phyloP scores from a whole-genome alignment of 2,888 invertebrate genomes.

The Andrena minutula region DNA sequence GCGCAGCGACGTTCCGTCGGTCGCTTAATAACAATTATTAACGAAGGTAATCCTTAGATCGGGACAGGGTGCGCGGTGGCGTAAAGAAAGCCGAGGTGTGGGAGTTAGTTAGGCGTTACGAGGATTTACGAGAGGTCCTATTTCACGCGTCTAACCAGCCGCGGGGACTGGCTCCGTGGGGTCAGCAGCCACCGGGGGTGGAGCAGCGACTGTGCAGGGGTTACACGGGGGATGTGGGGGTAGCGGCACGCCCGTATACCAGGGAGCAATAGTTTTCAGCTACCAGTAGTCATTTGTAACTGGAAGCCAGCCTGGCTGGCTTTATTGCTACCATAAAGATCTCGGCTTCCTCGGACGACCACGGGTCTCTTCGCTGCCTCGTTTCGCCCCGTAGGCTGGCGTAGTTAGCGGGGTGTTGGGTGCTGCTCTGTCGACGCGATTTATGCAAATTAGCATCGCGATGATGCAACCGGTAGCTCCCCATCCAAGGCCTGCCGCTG shows the following conservation, averaged over 20 bases:
- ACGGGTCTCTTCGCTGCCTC: constrained; percentile 30
- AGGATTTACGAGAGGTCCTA: constrained; percentile 75
- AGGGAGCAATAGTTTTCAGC: constrained; percentile 77
- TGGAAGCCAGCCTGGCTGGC: constrained; percentile 71
- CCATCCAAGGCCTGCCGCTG: background rate
- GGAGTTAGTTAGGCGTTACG: constrained; percentile 69
- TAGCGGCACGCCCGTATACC: constrained; percentile 41
- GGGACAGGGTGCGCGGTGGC: constrained; percentile 16
- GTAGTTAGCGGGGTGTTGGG: constrained; percentile 62
- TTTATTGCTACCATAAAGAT: constrained; percentile 81
- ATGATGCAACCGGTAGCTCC: constrained; percentile 24
- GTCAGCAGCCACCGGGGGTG: constrained; percentile 40
- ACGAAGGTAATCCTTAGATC: constrained; percentile 55
- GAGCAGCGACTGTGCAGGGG: constrained; percentile 10
- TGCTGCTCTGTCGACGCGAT: constrained; percentile 58
- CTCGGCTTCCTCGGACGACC: constrained; percentile 68
- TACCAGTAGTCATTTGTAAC: constrained; percentile 80
- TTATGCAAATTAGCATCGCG: constrained; percentile 73
- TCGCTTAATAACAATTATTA: constrained; percentile 80
- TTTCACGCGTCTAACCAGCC: constrained; percentile 74
- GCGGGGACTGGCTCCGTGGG: constrained; percentile 54
- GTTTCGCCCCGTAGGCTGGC: constrained; percentile 33
- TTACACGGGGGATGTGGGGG: constrained; percentile 18
- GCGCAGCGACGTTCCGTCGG: constrained; percentile 40
- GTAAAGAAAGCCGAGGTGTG: constrained; percentile 48